Conservation (phyloP, 2,888 invertebrate genomes). For the Lepidocyrtoides sp. region DNA sequence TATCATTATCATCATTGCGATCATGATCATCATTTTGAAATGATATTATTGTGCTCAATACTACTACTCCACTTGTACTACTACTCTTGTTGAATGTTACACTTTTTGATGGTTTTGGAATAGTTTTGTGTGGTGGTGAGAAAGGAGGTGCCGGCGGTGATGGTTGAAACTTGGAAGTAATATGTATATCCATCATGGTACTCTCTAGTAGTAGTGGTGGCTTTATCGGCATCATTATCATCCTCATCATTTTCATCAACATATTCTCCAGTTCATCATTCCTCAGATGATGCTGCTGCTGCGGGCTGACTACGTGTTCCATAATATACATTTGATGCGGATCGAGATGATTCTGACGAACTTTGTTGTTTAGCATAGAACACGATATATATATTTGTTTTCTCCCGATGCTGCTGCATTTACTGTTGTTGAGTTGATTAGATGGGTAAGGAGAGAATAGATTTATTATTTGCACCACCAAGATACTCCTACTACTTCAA, state of each 20-base stretch:
- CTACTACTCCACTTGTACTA: too few relatives aligned
- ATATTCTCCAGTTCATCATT: slow-evolving; percentile 11
- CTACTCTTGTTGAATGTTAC: background rate
- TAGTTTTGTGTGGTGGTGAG: background rate
- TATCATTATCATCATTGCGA: slow-evolving; percentile 51
- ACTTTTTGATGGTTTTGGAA: background rate
- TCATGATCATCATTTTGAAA: slow-evolving; percentile 8
- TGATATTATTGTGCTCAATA: background rate
- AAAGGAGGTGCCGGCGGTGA: slow-evolving; percentile 2
- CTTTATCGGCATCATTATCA: slow-evolving; percentile 38
- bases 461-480: slow-evolving; percentile 7
- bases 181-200: too few relatives aligned
- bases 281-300: slow-evolving; percentile 29
- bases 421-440: background rate
- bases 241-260: slow-evolving; percentile 26
- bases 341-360: too few relatives aligned
- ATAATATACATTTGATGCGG: background rate
- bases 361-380: too few relatives aligned
- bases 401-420: background rate
- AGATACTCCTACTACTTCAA: background rate
- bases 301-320: background rate
- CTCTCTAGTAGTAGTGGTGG: background rate
- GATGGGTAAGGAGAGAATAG: background rate
- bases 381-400: too few relatives aligned
- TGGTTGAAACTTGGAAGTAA: too few relatives aligned